Percentiles rank a stretch among this genome's conserved stretches.
These are phyloP conservation scores for Muricea muricata DNA, from an alignment of 92 coral and sea anemone genomes.

Conservation along the genomic window DNA sequence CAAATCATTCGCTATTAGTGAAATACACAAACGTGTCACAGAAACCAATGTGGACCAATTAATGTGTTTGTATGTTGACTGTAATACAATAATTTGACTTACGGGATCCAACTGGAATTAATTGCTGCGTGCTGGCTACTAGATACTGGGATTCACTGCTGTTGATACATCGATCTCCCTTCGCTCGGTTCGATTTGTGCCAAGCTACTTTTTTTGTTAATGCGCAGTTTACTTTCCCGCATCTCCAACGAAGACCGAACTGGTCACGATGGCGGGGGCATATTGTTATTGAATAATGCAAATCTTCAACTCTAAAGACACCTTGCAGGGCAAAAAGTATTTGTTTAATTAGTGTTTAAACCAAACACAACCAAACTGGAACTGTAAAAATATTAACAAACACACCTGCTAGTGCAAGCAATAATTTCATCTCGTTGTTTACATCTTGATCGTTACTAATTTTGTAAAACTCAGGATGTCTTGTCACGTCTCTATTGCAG, in stretches of 20 bases:
- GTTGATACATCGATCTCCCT: conserved; percentile 42
- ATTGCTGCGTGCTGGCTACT: conserved; percentile 4
- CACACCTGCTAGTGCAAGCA: conserved; percentile 47
- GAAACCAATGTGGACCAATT: not conserved
- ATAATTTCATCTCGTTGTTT: conserved; percentile 27
- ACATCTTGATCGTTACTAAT: conserved; percentile 4
- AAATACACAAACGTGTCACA: too few species aligned
- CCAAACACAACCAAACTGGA: too few species aligned
- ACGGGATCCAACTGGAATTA: conserved; percentile 66
- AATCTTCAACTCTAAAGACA: conserved; percentile 51
- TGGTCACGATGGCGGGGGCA: conserved; percentile 54
- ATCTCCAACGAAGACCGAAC: conserved; percentile 60
- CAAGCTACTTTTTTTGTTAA: conserved; percentile 41
- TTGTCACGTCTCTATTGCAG: conserved; percentile 13
- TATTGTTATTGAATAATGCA: conserved; percentile 26
- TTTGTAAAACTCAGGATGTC: conserved; percentile 18
- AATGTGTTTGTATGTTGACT: too few species aligned
- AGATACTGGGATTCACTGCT: conserved; percentile 39
- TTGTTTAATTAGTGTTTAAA: too few species aligned
- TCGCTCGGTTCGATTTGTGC: conserved; percentile 50
- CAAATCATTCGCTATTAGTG: not conserved
- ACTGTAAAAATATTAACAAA: too few species aligned
- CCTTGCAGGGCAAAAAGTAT: conserved; percentile 25
- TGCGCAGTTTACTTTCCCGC: conserved; percentile 45
- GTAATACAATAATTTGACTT: too few species aligned